Base-by-base conservation (phyloP, 2,888 invertebrate species). In the Cantharis flavilabris region DNA sequence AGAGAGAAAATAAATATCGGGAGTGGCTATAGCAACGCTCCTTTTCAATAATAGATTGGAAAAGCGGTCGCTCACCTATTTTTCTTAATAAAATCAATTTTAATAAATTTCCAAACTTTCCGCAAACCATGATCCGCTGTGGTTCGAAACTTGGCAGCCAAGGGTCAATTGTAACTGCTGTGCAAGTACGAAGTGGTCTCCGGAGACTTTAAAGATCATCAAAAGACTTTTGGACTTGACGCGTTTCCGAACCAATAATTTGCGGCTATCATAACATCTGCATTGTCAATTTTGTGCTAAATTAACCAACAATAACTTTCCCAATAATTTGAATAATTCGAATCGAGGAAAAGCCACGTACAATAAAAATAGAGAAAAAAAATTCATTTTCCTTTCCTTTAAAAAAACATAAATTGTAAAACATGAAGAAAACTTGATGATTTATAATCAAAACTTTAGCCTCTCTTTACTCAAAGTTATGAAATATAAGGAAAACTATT, bases 391-490 rank as follows among this genome's bases (percentile, higher is more conserved):
- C 70, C 75, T 75, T 78, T 75, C 75, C 73, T 75, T 49, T 75
- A 71, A 74, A 78, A 78, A 77, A 78, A 70, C 77, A 69, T 73
- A 75, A 78, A 78, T 78, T 75, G 72, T 64, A 78, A 77, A 75
- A 75, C 75, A 78, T 33, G 75, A 78, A 72, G 75, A 72, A 69
- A 49, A 75, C 70, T 63, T 49, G 64, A 72, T 75, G 78, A 75
- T 77, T 77, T 75, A 78, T 75, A 78, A 75, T 78, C 78, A 75
- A 78, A 75, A 73, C 75, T 77, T 76, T 75, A 75, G 75, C 79
- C 75, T 33, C 71, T 72, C 65, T 76, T 79, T 74, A 64, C 67
- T 16, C 72, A 72, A 74, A 79, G 79, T 79, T 79, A 79, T 76
- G 76, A 79, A 79, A 79, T 74, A 75, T 75, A 78, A 70, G 75